Evolutionary conservation across 2,888 invertebrate species (phyloP).

Genomic region (Caenorhabditis sp.): DNA sequence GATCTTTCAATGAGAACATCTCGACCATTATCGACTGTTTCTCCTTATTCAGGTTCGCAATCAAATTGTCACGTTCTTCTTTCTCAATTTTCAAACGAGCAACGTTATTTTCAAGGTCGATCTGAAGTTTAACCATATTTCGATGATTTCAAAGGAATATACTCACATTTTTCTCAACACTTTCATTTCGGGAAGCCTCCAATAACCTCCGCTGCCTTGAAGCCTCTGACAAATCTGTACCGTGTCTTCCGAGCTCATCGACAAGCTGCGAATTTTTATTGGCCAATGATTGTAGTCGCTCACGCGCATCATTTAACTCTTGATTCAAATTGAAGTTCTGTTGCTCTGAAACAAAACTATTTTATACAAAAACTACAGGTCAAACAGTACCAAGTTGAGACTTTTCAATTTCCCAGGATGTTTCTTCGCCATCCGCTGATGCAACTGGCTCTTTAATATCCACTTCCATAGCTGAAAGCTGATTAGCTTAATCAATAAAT

Average conservation of each 20-base stretch:
- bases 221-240: constrained; percentile 19
- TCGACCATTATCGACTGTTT: constrained; percentile 48
- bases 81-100: constrained; percentile 46
- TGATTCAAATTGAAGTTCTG: constrained; percentile 34
- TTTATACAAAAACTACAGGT: background rate
- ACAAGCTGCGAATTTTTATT: constrained; percentile 16
- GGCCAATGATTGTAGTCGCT: constrained; percentile 19
- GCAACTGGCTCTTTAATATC: constrained; percentile 11
- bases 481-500: background rate
- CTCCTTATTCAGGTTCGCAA: constrained; percentile 38
- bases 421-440: constrained; percentile 16
- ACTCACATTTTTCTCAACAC: constrained; percentile 25
- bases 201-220: constrained; percentile 17
- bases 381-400: constrained; percentile 19
- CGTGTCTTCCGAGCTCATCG: constrained; percentile 14
- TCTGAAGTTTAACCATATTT: constrained; percentile 10
- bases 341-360: constrained; percentile 12
- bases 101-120: constrained; percentile 38
- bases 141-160: no score
- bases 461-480: constrained; percentile 25
- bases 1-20: constrained; percentile 31
- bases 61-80: constrained; percentile 48
- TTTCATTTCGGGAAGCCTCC: constrained; percentile 37
- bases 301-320: constrained; percentile 26
- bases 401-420: constrained; percentile 32